A percentile compares a stretch with the other conserved stretches of the same genome.
phyloP scores from a whole-genome alignment of 2,888 invertebrate species.

The Glaucopsyche alexis region DNA sequence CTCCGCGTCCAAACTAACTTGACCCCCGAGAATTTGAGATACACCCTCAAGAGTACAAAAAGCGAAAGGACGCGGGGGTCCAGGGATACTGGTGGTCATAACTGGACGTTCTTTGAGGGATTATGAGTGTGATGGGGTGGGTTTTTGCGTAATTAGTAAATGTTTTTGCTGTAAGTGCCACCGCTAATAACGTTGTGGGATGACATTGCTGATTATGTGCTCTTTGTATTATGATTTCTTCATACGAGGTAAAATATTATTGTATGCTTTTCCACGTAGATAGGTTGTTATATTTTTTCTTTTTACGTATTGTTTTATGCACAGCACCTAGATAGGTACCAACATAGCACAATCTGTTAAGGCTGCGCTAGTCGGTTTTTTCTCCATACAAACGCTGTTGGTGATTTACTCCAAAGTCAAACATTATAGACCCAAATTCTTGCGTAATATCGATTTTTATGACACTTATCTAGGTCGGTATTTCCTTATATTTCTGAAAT shows the following conservation, averaged over 20 bases:
- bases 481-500: no score
- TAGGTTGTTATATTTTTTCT: background rate
- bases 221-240: constrained; percentile 6
- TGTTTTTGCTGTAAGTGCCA: constrained; percentile 54
- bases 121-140: constrained; percentile 64
- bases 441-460: no score
- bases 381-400: no score
- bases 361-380: no score
- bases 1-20: constrained; percentile 49
- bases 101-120: constrained; percentile 77
- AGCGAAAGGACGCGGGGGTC: constrained; percentile 42
- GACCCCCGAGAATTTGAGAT: constrained; percentile 50
- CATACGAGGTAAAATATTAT: background rate
- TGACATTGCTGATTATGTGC: constrained; percentile 40
- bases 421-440: no score
- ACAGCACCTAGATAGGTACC: background rate
- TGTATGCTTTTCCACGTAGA: background rate
- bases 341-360: background rate
- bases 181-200: constrained; percentile 43
- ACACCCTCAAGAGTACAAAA: constrained; percentile 28
- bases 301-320: background rate
- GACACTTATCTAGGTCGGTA: no score
- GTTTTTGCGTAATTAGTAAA: constrained; percentile 76
- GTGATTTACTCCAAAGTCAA: no score
- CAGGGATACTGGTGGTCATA: constrained; percentile 50